Evolutionary conservation across 92 coral and sea anemone genomes (phyloP).

Genomic region (Epizoanthus ramosus): DNA sequence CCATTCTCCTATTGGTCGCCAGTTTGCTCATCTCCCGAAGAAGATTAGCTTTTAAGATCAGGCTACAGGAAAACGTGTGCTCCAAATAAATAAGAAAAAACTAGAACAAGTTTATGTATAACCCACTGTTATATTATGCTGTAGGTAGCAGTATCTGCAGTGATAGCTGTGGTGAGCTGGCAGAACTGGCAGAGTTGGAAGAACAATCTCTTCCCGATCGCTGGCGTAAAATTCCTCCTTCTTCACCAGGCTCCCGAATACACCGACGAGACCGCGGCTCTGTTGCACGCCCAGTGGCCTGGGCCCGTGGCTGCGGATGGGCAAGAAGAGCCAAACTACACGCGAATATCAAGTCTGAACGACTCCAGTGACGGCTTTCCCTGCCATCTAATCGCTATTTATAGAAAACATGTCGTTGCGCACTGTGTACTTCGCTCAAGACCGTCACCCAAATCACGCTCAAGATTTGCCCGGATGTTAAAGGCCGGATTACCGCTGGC

Average conservation of each 20-base stretch:
- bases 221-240: slow-evolving; percentile 38
- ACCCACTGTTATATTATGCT: not conserved
- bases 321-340: slow-evolving; percentile 42
- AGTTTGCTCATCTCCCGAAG: too few relatives aligned
- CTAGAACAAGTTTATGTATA: too few relatives aligned
- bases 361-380: slow-evolving; percentile 64
- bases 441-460: not conserved
- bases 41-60: too few relatives aligned
- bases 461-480: slow-evolving; percentile 55
- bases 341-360: slow-evolving; percentile 55
- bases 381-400: slow-evolving; percentile 63
- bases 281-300: slow-evolving; percentile 66
- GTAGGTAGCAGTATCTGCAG: slow-evolving; percentile 4
- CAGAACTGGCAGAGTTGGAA: slow-evolving; percentile 19
- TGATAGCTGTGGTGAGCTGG: slow-evolving; percentile 33
- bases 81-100: too few relatives aligned
- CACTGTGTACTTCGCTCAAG: slow-evolving; percentile 47
- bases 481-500: slow-evolving; percentile 59
- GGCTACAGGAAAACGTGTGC: too few relatives aligned
- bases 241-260: slow-evolving; percentile 56
- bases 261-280: slow-evolving; percentile 44
- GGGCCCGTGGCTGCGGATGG: slow-evolving; percentile 56
- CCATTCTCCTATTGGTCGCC: too few relatives aligned
- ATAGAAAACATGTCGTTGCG: slow-evolving; percentile 45
- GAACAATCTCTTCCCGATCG: not conserved